These are phyloP conservation scores for Lordiphosa clarofinis DNA, from an alignment of 1,140 invertebrate species.

Conservation along the genomic window DNA sequence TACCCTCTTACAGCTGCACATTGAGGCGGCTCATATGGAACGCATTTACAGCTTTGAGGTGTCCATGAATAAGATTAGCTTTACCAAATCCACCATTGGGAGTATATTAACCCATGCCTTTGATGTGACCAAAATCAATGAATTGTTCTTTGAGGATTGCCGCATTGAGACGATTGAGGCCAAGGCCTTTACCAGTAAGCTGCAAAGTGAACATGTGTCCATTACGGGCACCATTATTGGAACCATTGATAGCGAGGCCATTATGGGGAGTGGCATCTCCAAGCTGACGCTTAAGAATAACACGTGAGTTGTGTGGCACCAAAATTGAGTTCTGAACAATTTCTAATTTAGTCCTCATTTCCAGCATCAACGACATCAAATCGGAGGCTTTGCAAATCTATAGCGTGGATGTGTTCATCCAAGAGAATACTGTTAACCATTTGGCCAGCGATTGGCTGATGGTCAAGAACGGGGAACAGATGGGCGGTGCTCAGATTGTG, in stretches of 20 bases:
- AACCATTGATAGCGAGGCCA: conserved; percentile 67
- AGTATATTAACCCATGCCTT: conserved; percentile 53
- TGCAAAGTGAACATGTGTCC: conserved; percentile 57
- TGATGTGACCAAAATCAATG: conserved; percentile 63
- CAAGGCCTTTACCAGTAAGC: conserved; percentile 57
- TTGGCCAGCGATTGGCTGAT: conserved; percentile 56
- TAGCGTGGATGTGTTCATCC: conserved; percentile 38
- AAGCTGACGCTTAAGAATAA: conserved; percentile 52
- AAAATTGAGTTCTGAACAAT: background rate
- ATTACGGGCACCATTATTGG: conserved; percentile 62
- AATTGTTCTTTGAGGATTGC: conserved; percentile 53
- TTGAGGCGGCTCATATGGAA: conserved; percentile 42
- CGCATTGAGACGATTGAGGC: conserved; percentile 53
- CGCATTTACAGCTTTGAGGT: conserved; percentile 53
- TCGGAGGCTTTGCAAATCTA: conserved; percentile 51
- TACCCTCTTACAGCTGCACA: conserved; percentile 31
- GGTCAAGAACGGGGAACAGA: conserved; percentile 37
- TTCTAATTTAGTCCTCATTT: background rate
- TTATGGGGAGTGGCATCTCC: conserved; percentile 67
- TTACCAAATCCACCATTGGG: conserved; percentile 47
- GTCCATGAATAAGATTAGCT: conserved; percentile 60
- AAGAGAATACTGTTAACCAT: conserved; percentile 45
- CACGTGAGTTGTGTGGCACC: conserved; percentile 42
- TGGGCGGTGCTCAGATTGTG: conserved; percentile 30
- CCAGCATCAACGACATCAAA: conserved; percentile 60